These are phyloP conservation scores for Falco punctatus DNA, from an alignment of 2,113 vertebrate species.

Conservation along the genomic window DNA sequence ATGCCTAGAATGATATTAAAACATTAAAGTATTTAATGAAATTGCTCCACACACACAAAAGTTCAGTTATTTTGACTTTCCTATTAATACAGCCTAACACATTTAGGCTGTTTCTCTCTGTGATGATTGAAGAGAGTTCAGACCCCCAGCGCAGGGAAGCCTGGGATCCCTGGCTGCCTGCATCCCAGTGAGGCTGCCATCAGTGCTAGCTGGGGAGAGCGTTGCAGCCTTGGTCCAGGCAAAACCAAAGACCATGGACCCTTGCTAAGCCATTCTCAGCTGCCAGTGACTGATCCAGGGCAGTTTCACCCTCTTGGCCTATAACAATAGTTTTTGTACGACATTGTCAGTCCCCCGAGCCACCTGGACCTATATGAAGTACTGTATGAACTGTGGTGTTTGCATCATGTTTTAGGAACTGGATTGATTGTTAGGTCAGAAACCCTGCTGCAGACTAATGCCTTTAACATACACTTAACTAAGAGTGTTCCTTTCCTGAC, in stretches of 20 bases:
- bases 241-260: background rate
- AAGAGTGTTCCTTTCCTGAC: background rate
- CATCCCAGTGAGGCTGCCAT: background rate
- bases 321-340: background rate
- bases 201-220: background rate
- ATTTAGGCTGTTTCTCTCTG: background rate
- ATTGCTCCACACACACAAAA: background rate
- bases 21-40: background rate
- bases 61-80: background rate
- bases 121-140: background rate
- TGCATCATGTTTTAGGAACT: background rate
- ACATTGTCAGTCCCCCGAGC: background rate
- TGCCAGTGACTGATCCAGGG: background rate
- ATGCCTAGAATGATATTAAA: background rate
- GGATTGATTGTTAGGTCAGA: background rate
- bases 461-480: background rate
- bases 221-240: background rate
- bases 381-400: background rate
- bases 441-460: background rate
- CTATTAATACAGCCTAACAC: rapidly evolving
- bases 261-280: background rate
- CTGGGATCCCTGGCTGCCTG: rapidly evolving
- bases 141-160: background rate
- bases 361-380: background rate
- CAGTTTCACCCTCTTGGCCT: background rate